Base-by-base conservation (phyloP, 2,888 invertebrate species). In the Eretmocerus hayati region DNA sequence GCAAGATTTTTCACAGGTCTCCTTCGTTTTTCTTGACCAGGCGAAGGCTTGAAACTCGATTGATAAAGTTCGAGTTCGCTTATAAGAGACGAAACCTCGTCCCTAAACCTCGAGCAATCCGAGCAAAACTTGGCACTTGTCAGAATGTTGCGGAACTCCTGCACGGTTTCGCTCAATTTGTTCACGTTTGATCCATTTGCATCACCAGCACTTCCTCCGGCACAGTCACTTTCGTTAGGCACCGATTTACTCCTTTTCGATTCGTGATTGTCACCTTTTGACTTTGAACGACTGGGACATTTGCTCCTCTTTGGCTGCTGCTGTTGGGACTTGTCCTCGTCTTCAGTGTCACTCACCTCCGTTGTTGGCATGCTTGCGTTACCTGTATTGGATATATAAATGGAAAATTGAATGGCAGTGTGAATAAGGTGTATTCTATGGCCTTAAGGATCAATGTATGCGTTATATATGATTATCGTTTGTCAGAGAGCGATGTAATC, bases 81-180 rank as follows among this genome's bases (percentile, higher is more conserved):
- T 11, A 69, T 58, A 8, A 67, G 54, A 21, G 59, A 62, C 1
- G 62, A 60, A 26, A 72, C 61, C 43, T 62, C 62, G 2, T 56
- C 59, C 48, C 59, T 58, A 9, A 69, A 56, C 3, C 55, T 50
- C 48, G 65, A 64, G 37, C 65, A 66, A 32, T 74, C 72, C 30
- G 64, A 58, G 60, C 62, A 53, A 48, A 59, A 46, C 50, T 53
- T 54, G 6, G 48, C 51, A 2, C 46, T 8, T 9, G 51, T 49
- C 2, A 54, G 39, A 19, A 46, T 44, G n/a, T 51, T 49, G 16
- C 51, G 46, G 18, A 54, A 54, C 21, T 54, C 54, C 46, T 54
- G 48, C 16, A 51, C 49, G 13, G 51, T 54, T 6, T 54, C 54
- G 4, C 30, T 44, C 16, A 54, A 21, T 19, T 54, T 54, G 11